A percentile compares a stretch with the other conserved stretches of the same genome.
Evolutionary conservation across 1,140 invertebrate genomes (phyloP).

Genomic region (Nomia melanderi): DNA sequence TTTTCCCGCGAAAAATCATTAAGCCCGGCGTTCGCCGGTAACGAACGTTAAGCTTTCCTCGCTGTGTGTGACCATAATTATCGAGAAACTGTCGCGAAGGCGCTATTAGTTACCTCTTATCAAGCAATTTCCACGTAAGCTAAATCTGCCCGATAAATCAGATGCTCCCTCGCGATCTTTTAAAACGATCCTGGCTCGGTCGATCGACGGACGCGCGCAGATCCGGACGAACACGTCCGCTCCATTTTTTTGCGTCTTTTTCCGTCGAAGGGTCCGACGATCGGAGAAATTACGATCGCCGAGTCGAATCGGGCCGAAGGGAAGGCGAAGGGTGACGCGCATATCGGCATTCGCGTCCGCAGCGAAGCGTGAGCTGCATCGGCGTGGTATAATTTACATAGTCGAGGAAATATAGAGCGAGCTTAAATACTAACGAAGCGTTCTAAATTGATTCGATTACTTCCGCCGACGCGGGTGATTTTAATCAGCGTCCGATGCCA

Average conservation of each 20-base stretch:
- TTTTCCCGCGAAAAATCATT: constrained; percentile 31
- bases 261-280: too few species aligned
- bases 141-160: constrained; percentile 52
- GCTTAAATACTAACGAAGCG: constrained; percentile 37
- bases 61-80: constrained; percentile 46
- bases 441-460: constrained; percentile 42
- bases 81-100: constrained; percentile 46
- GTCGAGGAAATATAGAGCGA: constrained; percentile 6
- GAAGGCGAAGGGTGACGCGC: too few species aligned
- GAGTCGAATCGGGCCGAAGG: too few species aligned
- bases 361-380: not conserved
- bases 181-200: constrained; percentile 31
- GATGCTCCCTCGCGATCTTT: constrained; percentile 32
- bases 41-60: constrained; percentile 54
- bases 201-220: not conserved
- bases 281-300: too few species aligned
- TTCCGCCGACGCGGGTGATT: constrained; percentile 15
- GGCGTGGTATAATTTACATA: constrained; percentile 19
- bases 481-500: constrained; percentile 34
- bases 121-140: constrained; percentile 55
- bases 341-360: too few species aligned
- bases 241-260: not conserved
- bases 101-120: constrained; percentile 62
- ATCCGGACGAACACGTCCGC: not conserved
- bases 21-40: constrained; percentile 27